Percentiles rank a stretch among this genome's conserved stretches.
Conservation (phyloP, 1,140 invertebrate species). For the Ceratina australensis region DNA sequence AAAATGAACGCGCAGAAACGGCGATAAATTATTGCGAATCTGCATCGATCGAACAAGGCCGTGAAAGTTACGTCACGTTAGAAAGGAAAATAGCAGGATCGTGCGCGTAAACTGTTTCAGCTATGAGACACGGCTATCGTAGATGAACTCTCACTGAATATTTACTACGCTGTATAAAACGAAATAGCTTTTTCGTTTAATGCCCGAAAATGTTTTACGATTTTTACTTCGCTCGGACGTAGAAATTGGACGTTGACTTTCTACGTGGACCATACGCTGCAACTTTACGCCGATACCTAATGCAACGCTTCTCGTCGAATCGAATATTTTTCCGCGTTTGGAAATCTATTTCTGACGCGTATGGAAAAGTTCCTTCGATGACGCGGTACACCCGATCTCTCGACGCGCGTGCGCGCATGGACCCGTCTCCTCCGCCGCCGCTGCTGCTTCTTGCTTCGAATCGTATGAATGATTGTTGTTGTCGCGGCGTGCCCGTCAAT, state of each 20-base stretch:
- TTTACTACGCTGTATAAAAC: too few species aligned
- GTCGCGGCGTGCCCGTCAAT: slow-evolving; percentile 59
- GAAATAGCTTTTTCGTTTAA: too few species aligned
- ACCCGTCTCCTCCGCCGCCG: neutral
- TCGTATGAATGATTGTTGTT: slow-evolving; percentile 61
- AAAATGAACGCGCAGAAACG: neutral
- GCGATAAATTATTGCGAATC: slow-evolving; percentile 9
- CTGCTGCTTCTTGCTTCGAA: slow-evolving; percentile 40
- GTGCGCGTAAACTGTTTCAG: neutral
- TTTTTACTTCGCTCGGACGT: too few species aligned
- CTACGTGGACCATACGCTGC: too few species aligned
- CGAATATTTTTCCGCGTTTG: too few species aligned
- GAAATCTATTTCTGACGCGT: too few species aligned
- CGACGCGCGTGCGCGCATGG: slow-evolving; percentile 30
- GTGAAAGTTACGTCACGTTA: slow-evolving; percentile 28
- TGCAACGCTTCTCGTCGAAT: too few species aligned
- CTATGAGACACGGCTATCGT: neutral
- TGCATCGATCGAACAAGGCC: slow-evolving; percentile 19
- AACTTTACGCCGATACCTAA: too few species aligned
- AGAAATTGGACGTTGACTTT: too few species aligned
- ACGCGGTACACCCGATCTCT: neutral
- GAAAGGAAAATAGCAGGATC: slow-evolving; percentile 34
- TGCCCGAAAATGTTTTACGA: too few species aligned
- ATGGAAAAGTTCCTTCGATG: neutral
- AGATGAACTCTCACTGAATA: too few species aligned